Base-by-base conservation (phyloP, 2,113 vertebrate genomes). In the Chroicocephalus ridibundus region DNA sequence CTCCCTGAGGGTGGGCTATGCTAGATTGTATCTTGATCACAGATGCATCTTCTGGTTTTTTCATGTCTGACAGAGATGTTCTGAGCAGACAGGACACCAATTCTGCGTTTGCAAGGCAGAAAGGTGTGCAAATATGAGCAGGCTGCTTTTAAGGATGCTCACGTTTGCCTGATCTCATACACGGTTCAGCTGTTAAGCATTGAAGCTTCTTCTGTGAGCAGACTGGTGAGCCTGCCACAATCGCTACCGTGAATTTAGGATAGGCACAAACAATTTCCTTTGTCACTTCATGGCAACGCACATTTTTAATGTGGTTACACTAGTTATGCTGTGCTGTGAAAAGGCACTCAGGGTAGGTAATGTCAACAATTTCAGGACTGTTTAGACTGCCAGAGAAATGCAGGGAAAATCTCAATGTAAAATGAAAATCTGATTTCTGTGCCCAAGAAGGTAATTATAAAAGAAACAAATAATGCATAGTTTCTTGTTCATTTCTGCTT, bases 101-200 rank as follows among this genome's bases (percentile, higher is more conserved):
- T 36, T 57, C 24, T 83, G 54, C 49, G 25, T 44, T 36, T 1
- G 2, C 0, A 8, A 54, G 58, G 76, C 54, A 83, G 42, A 0
- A 0, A 91, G 36, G 20, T 34, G 32, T 55, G 64, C 26, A 51
- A 25, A 55, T 20, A 13, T 0, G 1, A 62, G 44, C 0, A 1
- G n/a, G 40, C 14, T 71, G 18, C 38, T 51, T 20, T 18, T 17
- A 31, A 42, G 47, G 60, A 27, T 75, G 34, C 15, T 94, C 29
- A 4, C 0, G 0, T 82, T 83, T 58, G 76, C 81, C n/a, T 51
- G 34, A 22, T 42, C 36, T 87, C 38, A 9, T 27, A 13, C 15
- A 32, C 0, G 0, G 32, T 32, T 65, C 62, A 57, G 68, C 16
- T 83, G 9, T 32, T 64, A 36, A 82, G 62, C 27, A 46, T 15